phyloP scores from a whole-genome alignment of 2,888 invertebrate species.

The Drosophila borealis region DNA sequence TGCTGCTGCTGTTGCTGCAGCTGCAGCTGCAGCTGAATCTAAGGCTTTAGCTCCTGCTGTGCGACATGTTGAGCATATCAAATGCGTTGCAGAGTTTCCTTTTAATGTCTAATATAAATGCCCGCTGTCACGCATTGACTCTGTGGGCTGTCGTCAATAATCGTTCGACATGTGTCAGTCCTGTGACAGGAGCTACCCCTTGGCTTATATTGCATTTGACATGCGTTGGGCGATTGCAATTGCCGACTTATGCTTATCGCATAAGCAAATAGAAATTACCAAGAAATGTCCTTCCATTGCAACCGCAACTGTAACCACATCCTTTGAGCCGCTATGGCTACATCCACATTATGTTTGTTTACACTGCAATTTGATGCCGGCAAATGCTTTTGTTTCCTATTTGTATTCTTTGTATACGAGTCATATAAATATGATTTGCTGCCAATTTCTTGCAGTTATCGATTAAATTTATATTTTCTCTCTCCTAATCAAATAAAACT shows the following conservation, averaged over 20 bases:
- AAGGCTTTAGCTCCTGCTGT: neutral
- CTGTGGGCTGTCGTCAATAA: constrained; percentile 49
- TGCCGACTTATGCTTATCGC: constrained; percentile 62
- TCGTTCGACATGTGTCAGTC: constrained; percentile 41
- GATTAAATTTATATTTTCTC: no score
- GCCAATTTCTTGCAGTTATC: neutral
- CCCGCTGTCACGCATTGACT: constrained; percentile 70
- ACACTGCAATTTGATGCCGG: constrained; percentile 38
- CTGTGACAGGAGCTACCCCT: constrained; percentile 36
- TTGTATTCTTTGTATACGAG: neutral
- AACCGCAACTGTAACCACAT: constrained; percentile 20
- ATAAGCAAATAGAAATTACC: constrained; percentile 73
- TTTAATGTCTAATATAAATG: constrained; percentile 78
- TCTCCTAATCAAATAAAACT: no score
- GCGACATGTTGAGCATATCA: constrained; percentile 67
- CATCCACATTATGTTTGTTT: constrained; percentile 30
- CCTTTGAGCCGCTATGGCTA: constrained; percentile 35
- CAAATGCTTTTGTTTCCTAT: constrained; percentile 37
- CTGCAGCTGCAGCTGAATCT: constrained; percentile 6
- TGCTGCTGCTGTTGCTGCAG: neutral
- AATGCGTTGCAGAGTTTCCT: constrained; percentile 57
- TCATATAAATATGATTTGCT: neutral
- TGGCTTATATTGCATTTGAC: constrained; percentile 42
- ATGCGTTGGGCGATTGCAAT: constrained; percentile 50
- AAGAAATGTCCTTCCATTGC: constrained; percentile 16